Percentiles rank a stretch among this genome's conserved stretches.
These are phyloP conservation scores for Arremon aurantiirostris DNA, from an alignment of 2,797 vertebrate genomes.

Conservation along the genomic window DNA sequence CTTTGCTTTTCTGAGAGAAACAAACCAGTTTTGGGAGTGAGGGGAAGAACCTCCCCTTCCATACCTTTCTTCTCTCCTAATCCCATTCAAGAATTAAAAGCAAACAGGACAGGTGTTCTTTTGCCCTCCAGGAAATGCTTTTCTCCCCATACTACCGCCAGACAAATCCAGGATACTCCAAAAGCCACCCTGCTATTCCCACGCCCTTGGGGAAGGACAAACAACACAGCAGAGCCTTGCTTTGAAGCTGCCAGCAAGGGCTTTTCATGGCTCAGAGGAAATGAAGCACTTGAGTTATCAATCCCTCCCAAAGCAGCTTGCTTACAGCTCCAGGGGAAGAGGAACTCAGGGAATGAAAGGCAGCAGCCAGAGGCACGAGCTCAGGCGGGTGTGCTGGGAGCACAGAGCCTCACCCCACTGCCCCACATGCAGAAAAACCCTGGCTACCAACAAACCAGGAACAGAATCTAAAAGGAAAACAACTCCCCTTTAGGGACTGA, in stretches of 20 bases:
- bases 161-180: not conserved
- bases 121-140: not conserved
- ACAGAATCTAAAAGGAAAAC: not conserved
- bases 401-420: accelerated
- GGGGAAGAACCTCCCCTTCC: not conserved
- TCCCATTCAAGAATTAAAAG: not conserved
- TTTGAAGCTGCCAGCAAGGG: not conserved
- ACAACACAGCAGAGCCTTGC: not conserved
- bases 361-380: not conserved
- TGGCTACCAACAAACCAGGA: accelerated
- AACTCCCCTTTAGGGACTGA: not conserved
- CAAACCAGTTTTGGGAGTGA: accelerated
- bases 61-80: not conserved
- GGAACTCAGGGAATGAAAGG: accelerated
- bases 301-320: not conserved
- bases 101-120: not conserved
- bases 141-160: accelerated
- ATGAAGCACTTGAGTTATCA: accelerated
- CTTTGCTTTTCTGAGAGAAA: not conserved
- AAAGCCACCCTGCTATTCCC: not conserved
- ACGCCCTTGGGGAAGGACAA: not conserved
- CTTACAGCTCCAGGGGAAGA: not conserved
- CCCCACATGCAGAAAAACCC: accelerated
- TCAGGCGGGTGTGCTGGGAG: accelerated
- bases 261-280: not conserved